phyloP scores from a whole-genome alignment of 2,113 vertebrate species.

The Arothron firmamentum region DNA sequence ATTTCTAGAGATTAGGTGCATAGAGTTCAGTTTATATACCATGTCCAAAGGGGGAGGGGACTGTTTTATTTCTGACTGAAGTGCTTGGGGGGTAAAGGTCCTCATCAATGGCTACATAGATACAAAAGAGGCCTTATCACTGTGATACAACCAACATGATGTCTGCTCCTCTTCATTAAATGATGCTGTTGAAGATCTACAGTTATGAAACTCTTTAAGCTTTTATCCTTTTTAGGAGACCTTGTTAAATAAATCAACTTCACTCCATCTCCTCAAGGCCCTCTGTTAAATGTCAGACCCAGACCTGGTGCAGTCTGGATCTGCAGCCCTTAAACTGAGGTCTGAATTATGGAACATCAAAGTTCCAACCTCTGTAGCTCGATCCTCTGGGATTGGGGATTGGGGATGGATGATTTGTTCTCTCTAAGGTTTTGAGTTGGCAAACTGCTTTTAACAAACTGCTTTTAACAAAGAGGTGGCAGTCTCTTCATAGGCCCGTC shows the following conservation, averaged over 20 bases:
- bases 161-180: too few relatives aligned
- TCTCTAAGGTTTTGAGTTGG: not conserved
- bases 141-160: too few relatives aligned
- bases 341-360: constrained; percentile 14
- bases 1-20: constrained; percentile 66
- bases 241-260: not conserved
- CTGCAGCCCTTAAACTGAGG: constrained; percentile 61
- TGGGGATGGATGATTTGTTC: constrained; percentile 15
- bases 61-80: constrained; percentile 10
- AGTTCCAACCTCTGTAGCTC: constrained; percentile 5
- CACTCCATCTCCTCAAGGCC: constrained; percentile 11
- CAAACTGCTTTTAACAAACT: not conserved
- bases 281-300: constrained; percentile 40
- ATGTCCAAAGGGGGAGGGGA: constrained; percentile 31
- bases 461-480: not conserved
- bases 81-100: not conserved
- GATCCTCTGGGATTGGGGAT: constrained; percentile 4
- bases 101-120: not conserved
- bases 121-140: too few relatives aligned
- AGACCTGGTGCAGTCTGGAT: constrained; percentile 35
- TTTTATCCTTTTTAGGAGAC: too few relatives aligned
- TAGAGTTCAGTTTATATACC: constrained; percentile 67
- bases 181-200: too few relatives aligned
- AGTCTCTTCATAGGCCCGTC: not conserved
- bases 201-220: too few relatives aligned